Conservation (phyloP, 1,140 invertebrate genomes). For the Trinorchestia longiramus region DNA sequence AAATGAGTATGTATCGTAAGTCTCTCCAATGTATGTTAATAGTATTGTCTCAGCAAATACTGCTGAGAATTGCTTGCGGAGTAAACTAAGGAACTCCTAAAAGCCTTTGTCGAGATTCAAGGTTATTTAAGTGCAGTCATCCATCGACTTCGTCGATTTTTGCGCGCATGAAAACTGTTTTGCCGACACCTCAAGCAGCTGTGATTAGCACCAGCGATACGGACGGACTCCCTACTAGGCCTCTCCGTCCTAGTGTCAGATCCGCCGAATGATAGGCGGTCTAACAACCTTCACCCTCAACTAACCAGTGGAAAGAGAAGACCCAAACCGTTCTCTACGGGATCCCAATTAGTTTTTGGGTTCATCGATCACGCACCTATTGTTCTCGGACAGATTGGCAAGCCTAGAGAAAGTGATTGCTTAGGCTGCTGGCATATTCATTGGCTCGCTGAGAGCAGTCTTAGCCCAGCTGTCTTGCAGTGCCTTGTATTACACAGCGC, state of each 20-base stretch:
- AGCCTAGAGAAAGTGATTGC: conserved; percentile 24
- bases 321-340: conserved; percentile 1
- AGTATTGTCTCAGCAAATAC: not conserved
- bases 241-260: conserved; percentile 29
- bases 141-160: not conserved
- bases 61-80: not conserved
- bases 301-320: conserved; percentile 22
- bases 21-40: not conserved
- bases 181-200: not conserved
- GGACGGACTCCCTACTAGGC: not conserved
- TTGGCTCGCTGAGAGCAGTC: not conserved
- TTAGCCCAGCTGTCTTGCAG: not conserved
- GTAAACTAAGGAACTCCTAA: not conserved
- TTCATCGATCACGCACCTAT: conserved; percentile 31
- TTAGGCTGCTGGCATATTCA: conserved; percentile 38
- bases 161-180: not conserved
- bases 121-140: not conserved
- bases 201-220: not conserved
- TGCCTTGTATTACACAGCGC: not conserved
- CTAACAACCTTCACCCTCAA: conserved; percentile 34
- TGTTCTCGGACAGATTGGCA: conserved; percentile 38
- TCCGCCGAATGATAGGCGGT: not conserved
- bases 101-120: not conserved
- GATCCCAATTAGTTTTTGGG: conserved; percentile 16
- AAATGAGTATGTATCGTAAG: too few relatives aligned